Base-by-base conservation (phyloP, 2,797 vertebrate species). In the Delichon dasypus region DNA sequence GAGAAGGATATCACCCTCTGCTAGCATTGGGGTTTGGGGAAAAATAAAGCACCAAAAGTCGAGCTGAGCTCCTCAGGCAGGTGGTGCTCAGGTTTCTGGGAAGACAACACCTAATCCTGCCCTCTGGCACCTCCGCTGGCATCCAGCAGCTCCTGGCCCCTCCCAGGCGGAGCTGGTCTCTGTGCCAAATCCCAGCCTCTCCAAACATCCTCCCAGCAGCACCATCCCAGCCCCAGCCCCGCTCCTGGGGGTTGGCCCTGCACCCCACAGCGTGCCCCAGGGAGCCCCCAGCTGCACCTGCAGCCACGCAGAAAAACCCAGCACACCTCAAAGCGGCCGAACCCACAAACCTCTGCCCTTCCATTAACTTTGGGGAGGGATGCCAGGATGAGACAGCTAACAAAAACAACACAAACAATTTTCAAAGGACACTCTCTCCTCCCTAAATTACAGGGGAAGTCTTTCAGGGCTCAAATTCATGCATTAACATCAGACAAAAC, bases 391-490 rank as follows among this genome's bases (percentile, higher is more conserved):
- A 78, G 89, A 73, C 16, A 13, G 82, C 67, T 26, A 77, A 84
- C 87, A 70, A 68, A 92, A 92, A 10, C 81, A 84, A 70, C 3
- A 83, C 30, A 40, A 54, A n/a, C 47, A 21, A 16, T 58, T 82
- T 87, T 67, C 92, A 92, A 87, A 89, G 92, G 71, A 87, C 80
- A 27, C 64, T 14, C 48, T 76, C 67, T 85, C 84, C 83, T 58
- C 80, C 50, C 71, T 77, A 48, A 88, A 86, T 89, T 68, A 91
- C 78, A 94, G 68, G 71, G 34, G 45, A 67, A 47, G 44, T 36
- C 61, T 80, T 10, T 44, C 45, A 40, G 84, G 57, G 86, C 53
- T 72, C 50, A 38, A 47, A 81, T 36, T 47, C 61, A 50, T 68
- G 57, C 75, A 19, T 50, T 71, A 67, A 34, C 32, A 22, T 71